Base-by-base conservation (phyloP, 2,113 vertebrate genomes). In the Tragulus kanchil region DNA sequence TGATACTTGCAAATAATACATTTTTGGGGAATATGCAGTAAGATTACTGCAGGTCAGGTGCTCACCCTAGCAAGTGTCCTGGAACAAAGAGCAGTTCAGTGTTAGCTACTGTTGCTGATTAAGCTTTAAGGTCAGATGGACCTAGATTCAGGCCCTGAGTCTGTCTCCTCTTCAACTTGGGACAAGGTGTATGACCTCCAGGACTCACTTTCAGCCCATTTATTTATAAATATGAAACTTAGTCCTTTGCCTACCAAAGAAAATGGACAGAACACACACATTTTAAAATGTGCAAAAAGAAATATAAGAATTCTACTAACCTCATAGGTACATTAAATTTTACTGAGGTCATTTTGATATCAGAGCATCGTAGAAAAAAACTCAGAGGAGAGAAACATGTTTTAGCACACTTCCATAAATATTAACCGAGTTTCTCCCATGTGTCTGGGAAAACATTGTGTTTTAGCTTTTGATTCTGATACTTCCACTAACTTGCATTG, bases 51-150 rank as follows among this genome's bases (percentile, higher is more conserved):
- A 73, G 26, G 21, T 14, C 54, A n/a, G 8, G 15, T 28, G 6
- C 14, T 28, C 3, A 6, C 3, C 1, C 1, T 52, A 3, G 23
- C 13, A 0, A 3, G 12, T 82, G 42, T 9, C n/a, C 10, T 6
- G 28, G n/a, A 59, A 11, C 1, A 8, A 87, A 36, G 26, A 50
- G 9, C 12, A 15, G 48, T 15, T 64, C 11, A 17, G 0, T 9
- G 19, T 12, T 12, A 83, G 61, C 23, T 73, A 0, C 31, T 61
- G 2, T 62, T 54, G 13, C 56, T 64, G 52, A 8, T 62, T 28
- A 56, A 17, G n/a, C 6, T 31, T 64, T 13, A 7, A 11, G 14
- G 31, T 19, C 28, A 45, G 6, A 3, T 25, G n/a, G 9, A 17
- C 0, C 8, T 67, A 9, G 52, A 17, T 2, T 75, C 13, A 45